Base-by-base conservation (phyloP, 1,140 invertebrate genomes). In the Cyrtorhinus lividipennis region DNA sequence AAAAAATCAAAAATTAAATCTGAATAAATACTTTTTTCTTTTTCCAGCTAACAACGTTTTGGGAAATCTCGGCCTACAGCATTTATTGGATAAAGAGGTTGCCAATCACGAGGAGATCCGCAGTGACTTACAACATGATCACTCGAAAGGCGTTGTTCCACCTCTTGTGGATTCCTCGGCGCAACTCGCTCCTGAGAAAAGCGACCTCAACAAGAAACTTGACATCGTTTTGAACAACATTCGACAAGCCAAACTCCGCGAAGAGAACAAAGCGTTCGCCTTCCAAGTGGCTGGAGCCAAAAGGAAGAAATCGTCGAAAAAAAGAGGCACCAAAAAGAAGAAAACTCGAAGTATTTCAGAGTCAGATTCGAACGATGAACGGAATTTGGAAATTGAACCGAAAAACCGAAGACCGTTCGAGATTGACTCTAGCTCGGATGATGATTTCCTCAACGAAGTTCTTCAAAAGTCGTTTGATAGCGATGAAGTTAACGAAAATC, bases 191-290 rank as follows among this genome's bases (percentile, higher is more conserved):
- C n/a, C n/a, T n/a, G n/a, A n/a, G n/a, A 12, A 59, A 15, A 25
- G n/a, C 53, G 12, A 59, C 24, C 38, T 66, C 0, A 62, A 62
- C n/a, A 60, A 67, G 45, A 67, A 66, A 57, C 59, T 67, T 2
- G 59, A 62, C 59, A 60, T 62, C 30, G 66, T 67, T 44, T 58
- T 67, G 1, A 64, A 59, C 30, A 64, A 62, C 46, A 67, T 67
- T 10, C 53, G 63, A 18, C 56, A 64, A 26, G 53, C 48, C 27
- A 67, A 65, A 62, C 22, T 61, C 46, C 25, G 59, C 18, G 59
- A 64, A 30, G 59, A 61, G 44, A 22, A 61, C 10, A 5, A 24
- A 22, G 60, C 60, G 1, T 5, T 53, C 3, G 48, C 48, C 3
- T 22, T 53, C 20, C 48, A 53, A 53, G 20, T 13, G 12, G 20